phyloP scores from a whole-genome alignment of 2,113 vertebrate genomes.

The Etheostoma spectabile region DNA sequence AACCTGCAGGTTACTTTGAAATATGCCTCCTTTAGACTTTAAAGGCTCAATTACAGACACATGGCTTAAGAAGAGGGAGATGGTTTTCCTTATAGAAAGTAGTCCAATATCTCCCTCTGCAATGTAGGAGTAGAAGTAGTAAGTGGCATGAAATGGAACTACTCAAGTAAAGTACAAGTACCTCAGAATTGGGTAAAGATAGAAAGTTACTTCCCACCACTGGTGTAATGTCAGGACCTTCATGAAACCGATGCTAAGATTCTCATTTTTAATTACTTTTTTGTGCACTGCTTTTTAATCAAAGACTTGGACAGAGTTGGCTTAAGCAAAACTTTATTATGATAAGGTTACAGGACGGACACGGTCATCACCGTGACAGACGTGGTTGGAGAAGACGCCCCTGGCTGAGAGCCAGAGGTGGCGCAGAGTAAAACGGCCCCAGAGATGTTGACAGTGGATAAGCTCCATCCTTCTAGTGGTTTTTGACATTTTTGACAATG shows the following conservation, averaged over 20 bases:
- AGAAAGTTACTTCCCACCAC: background rate
- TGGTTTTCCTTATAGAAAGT: too few relatives aligned
- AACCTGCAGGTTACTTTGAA: background rate
- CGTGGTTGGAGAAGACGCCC: slow-evolving; percentile 2
- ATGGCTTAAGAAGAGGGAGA: too few relatives aligned
- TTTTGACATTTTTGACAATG: background rate
- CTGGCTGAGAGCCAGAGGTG: slow-evolving; percentile 3
- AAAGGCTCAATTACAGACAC: background rate
- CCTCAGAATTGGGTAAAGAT: too few relatives aligned
- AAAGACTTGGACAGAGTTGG: background rate
- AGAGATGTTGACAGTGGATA: background rate
- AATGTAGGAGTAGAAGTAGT: too few relatives aligned
- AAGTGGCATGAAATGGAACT: too few relatives aligned
- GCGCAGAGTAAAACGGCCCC: background rate
- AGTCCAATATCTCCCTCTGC: too few relatives aligned
- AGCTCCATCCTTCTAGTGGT: slow-evolving; percentile 16
- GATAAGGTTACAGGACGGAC: slow-evolving; percentile 16
- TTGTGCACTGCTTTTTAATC: too few relatives aligned
- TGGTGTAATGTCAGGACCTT: background rate
- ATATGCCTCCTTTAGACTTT: background rate
- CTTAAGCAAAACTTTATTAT: slow-evolving; percentile 9
- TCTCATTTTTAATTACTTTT: too few relatives aligned
- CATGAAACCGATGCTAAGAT: too few relatives aligned
- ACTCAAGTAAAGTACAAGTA: too few relatives aligned
- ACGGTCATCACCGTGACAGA: slow-evolving; percentile 14